phyloP scores from a whole-genome alignment of 2,797 vertebrate genomes.

The Hipposideros larvatus region DNA sequence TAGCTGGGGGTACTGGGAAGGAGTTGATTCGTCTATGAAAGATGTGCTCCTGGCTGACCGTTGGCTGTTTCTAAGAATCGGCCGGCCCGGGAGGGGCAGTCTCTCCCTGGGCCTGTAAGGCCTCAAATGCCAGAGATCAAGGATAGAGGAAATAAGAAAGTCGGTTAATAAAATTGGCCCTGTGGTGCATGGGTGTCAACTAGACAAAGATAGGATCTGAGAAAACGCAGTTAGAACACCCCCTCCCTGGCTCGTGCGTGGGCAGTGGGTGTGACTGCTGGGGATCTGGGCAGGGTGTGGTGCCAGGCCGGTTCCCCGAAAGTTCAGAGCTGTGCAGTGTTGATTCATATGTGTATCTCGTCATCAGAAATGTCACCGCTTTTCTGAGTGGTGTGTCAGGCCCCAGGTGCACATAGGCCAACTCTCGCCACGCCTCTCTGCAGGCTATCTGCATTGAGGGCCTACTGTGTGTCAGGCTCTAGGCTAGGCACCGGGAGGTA shows the following conservation, averaged over 20 bases:
- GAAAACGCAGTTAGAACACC: background rate
- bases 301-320: background rate
- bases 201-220: background rate
- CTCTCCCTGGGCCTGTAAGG: background rate
- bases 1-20: background rate
- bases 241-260: background rate
- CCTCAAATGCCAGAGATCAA: background rate
- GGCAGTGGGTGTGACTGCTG: rapidly evolving
- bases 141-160: background rate
- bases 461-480: background rate
- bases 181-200: too few relatives aligned
- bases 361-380: background rate
- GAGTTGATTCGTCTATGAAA: too few relatives aligned
- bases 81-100: background rate
- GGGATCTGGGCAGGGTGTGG: background rate
- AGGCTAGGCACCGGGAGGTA: background rate
- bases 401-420: background rate
- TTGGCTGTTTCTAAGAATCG: background rate
- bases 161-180: background rate
- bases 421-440: background rate
- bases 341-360: background rate
- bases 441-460: background rate
- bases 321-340: background rate
- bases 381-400: background rate
- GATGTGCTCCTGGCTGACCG: background rate